A percentile compares a stretch with the other conserved stretches of the same genome.
Evolutionary conservation across 2,888 invertebrate species (phyloP).

Genomic region (Himalopsyche japonica): DNA sequence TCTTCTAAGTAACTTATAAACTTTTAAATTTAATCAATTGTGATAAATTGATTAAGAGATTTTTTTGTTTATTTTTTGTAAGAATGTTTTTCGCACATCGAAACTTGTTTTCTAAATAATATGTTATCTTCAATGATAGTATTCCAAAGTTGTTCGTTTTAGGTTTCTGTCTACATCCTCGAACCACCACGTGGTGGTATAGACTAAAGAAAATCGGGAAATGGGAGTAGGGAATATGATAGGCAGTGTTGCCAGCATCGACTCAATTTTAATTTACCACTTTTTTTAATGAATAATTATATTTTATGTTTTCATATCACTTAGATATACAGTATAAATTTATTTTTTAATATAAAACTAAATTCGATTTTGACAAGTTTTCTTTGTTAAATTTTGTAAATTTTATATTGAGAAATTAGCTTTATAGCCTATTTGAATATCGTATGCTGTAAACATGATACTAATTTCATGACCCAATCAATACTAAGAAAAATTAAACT

Average conservation of each 20-base stretch:
- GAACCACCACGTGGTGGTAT: neutral
- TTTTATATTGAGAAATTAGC: too few relatives aligned
- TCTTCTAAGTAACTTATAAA: neutral
- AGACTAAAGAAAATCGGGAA: neutral
- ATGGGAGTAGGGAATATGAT: neutral
- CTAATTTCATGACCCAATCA: too few relatives aligned
- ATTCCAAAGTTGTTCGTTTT: neutral
- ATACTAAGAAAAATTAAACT: too few relatives aligned
- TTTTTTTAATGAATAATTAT: neutral
- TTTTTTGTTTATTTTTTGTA: neutral
- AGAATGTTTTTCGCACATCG: neutral
- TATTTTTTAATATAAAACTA: too few relatives aligned
- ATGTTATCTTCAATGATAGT: neutral
- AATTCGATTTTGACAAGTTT: too few relatives aligned
- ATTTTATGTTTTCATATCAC: neutral
- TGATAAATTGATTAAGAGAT: neutral
- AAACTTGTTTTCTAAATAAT: neutral
- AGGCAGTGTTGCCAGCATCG: neutral
- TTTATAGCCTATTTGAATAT: too few relatives aligned
- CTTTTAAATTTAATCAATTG: neutral
- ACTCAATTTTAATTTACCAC: neutral
- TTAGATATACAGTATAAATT: too few relatives aligned
- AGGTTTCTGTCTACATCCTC: neutral
- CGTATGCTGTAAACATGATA: too few relatives aligned
- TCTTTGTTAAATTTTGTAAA: too few relatives aligned